These are phyloP conservation scores for Sacculina carcini DNA, from an alignment of 2,888 invertebrate species.

Conservation along the genomic window DNA sequence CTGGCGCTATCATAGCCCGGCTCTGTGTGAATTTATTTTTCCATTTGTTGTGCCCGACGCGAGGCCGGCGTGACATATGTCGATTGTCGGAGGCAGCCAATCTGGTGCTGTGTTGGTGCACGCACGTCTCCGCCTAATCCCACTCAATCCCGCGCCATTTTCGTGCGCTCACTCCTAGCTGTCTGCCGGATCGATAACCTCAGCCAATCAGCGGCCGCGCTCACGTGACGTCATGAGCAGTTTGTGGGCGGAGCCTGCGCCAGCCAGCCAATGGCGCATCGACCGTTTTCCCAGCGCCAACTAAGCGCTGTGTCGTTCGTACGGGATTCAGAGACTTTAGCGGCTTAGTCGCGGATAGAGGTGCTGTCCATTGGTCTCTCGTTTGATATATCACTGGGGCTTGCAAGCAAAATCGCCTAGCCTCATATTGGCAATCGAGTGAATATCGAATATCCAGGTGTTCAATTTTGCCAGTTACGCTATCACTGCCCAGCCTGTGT, in stretches of 20 bases:
- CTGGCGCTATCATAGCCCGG: no score
- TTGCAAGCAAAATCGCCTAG: neutral
- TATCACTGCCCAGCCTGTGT: no score
- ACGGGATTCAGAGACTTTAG: neutral
- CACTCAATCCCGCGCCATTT: conserved; percentile 1
- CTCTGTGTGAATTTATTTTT: no score
- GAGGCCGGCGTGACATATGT: no score
- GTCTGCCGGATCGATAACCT: neutral
- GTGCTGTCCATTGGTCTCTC: neutral
- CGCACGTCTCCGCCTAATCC: no score
- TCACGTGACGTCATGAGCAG: neutral
- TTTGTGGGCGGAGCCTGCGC: neutral
- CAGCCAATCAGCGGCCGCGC: neutral
- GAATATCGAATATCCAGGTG: neutral
- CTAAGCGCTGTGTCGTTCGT: neutral
- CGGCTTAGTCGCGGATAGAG: neutral
- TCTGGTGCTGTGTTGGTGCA: no score
- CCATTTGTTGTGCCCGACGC: no score
- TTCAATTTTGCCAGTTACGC: no score
- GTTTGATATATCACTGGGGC: conserved; percentile 2
- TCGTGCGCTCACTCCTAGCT: neutral
- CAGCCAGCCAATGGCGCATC: neutral
- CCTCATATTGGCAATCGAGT: neutral
- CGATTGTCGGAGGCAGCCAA: no score
- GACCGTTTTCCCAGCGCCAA: neutral